phyloP scores from a whole-genome alignment of 2,113 vertebrate genomes.

The Dromiciops gliroides region DNA sequence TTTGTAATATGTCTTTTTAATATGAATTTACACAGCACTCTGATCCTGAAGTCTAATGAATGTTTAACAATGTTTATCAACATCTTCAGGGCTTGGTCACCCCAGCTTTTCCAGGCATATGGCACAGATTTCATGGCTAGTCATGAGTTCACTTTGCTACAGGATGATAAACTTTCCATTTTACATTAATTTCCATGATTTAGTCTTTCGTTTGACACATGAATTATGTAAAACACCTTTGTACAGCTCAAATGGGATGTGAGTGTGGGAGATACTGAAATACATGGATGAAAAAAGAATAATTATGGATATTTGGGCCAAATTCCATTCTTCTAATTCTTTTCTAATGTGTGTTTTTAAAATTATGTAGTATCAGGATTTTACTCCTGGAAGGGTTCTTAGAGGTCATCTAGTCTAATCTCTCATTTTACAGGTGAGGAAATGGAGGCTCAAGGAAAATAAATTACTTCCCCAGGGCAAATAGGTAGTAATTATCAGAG shows the following conservation, averaged over 20 bases:
- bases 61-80: not conserved
- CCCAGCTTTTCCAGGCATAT: not conserved
- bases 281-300: not conserved
- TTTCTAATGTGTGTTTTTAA: not conserved
- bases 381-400: not conserved
- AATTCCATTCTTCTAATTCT: not conserved
- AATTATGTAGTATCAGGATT: not conserved
- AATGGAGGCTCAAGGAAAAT: not conserved
- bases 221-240: not conserved
- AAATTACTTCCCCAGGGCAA: not conserved
- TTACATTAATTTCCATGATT: not conserved
- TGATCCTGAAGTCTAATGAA: not conserved
- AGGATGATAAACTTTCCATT: not conserved
- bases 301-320: not conserved
- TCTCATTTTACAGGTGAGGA: not conserved
- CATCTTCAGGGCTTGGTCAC: not conserved
- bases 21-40: not conserved
- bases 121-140: not conserved
- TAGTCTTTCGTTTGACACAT: not conserved
- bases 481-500: not conserved
- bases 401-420: not conserved
- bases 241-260: not conserved
- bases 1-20: not conserved
- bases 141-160: constrained; percentile 23
- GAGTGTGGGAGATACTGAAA: not conserved